Base-by-base conservation (phyloP, 2,888 invertebrate species). In the Tiliacea citrago region DNA sequence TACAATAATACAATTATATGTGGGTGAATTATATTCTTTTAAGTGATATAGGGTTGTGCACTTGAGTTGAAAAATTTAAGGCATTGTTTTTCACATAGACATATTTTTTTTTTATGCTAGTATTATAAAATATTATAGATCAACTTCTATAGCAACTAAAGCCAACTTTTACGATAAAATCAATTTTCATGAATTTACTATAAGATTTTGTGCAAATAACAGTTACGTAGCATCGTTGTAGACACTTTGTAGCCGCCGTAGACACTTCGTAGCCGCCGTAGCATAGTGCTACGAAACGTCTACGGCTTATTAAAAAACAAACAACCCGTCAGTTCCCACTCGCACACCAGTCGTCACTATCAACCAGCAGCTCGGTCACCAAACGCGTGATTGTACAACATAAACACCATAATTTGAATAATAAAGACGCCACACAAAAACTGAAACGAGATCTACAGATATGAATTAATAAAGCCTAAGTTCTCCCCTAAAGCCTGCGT, bases 401-500 rank as follows among this genome's bases (percentile, higher is more conserved):
- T 89, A 86, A 86, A 85, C 85, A 85, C 67, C 81, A 81, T 82
- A 78, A 91, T 90, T 91, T 90, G 88, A 90, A 90, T 89, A 90
- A 88, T 89, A 91, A 91, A 88, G 87, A 89, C 86, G 79, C 79
- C 79, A 77, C 85, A 89, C 85, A 88, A 87, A 88, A 87, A 88
- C 88, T 87, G 87, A 88, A 89, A 90, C 88, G 87, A 88, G 90
- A 90, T 90, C 90, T 88, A 86, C 86, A 91, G 91, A 91, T 91
- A 91, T 91, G 90, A 92, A 91, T 92, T 91, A 92, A 92, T 92
- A 92, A 91, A 92, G 91, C 90, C 92, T 92, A 92, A 91, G 91
- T 90, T 87, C 89, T 89, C 92, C 92, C 91, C 89, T 89, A 87
- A 90, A 92, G 91, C 90, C 93, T 90, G 89, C 89, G 89, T 85